Conservation (phyloP, 2,113 vertebrate genomes). For the Aleadryas rufinucha region DNA sequence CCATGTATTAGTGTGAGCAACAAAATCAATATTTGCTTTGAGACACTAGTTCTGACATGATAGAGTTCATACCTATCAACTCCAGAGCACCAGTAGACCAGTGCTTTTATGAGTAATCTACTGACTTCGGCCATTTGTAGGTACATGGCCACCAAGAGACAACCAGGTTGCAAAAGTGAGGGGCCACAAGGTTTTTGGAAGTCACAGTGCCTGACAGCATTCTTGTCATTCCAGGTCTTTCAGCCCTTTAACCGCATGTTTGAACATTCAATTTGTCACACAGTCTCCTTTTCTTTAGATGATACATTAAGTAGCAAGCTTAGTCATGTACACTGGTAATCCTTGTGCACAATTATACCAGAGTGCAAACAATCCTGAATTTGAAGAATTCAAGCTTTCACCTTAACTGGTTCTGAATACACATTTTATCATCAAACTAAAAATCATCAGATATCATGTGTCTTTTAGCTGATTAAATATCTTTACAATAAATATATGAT, state of each 20-base stretch:
- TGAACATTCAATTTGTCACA: background rate
- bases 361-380: background rate
- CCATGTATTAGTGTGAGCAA: background rate
- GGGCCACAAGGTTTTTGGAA: background rate
- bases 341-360: background rate
- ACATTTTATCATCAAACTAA: background rate
- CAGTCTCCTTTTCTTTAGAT: background rate
- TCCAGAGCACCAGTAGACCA: background rate
- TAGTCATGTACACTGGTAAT: background rate
- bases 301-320: background rate
- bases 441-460: background rate
- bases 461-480: background rate
- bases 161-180: background rate
- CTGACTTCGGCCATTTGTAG: background rate
- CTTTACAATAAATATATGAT: background rate
- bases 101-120: background rate
- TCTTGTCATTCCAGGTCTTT: background rate
- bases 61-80: background rate
- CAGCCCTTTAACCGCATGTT: background rate
- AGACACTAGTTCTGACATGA: background rate
- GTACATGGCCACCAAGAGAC: background rate
- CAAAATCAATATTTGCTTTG: background rate
- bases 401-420: background rate
- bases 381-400: background rate
- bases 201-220: background rate